phyloP scores from a whole-genome alignment of 64 coral and sea anemone species.

The Montipora sp. region DNA sequence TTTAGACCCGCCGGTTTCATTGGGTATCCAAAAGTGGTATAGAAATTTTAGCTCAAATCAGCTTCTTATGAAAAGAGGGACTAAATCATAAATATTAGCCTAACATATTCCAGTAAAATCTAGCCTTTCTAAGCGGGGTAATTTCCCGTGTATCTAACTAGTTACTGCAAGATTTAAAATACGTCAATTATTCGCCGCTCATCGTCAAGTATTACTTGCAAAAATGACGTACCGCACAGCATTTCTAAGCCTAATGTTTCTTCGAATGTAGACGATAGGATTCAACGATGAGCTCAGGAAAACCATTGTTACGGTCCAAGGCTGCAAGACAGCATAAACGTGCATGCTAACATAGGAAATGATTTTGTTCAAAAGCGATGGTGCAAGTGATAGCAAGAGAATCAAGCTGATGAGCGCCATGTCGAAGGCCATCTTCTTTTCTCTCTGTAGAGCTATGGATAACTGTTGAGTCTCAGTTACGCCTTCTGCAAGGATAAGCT shows the following conservation, averaged over 20 bases:
- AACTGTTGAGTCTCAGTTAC: neutral
- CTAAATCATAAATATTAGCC: too few relatives aligned
- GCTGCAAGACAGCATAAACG: neutral
- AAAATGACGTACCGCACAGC: neutral
- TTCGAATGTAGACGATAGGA: neutral
- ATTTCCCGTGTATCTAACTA: too few relatives aligned
- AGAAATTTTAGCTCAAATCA: too few relatives aligned
- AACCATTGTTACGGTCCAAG: conserved; percentile 1
- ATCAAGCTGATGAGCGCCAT: neutral
- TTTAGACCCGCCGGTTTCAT: too few relatives aligned
- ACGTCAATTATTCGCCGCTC: neutral
- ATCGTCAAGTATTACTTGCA: neutral
- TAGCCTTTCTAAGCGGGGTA: too few relatives aligned
- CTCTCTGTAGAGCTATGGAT: neutral
- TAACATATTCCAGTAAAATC: too few relatives aligned
- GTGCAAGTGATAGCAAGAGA: conserved; percentile 4
- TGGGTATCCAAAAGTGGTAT: too few relatives aligned
- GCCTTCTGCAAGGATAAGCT: neutral
- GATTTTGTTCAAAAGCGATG: neutral
- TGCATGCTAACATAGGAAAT: neutral
- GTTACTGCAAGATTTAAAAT: too few relatives aligned
- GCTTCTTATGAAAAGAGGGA: too few relatives aligned
- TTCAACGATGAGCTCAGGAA: neutral
- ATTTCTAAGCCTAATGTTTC: neutral
- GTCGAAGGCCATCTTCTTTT: neutral